phyloP scores from a whole-genome alignment of 2,797 vertebrate species.

The Ibycter americanus region DNA sequence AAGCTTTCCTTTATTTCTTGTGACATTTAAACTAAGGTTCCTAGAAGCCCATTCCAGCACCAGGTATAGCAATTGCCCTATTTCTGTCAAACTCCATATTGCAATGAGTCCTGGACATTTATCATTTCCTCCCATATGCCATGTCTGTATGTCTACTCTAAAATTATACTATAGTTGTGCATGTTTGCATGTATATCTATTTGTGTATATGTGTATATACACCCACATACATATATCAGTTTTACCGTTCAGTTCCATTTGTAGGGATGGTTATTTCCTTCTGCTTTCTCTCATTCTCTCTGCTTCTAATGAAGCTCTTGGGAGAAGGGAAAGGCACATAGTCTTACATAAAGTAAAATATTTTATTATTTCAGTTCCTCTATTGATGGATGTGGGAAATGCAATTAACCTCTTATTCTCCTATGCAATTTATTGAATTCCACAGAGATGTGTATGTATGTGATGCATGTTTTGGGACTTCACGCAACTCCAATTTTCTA shows the following conservation, averaged over 20 bases:
- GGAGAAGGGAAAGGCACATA: not conserved
- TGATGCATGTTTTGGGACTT: not conserved
- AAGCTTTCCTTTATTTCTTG: not conserved
- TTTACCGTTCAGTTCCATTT: not conserved
- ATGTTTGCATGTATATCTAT: not conserved
- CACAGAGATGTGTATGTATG: not conserved
- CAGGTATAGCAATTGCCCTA: not conserved
- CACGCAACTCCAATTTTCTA: not conserved
- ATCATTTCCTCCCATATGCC: not conserved
- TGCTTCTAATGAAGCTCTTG: not conserved
- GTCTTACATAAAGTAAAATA: not conserved
- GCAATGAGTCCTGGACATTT: not conserved
- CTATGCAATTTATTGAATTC: not conserved
- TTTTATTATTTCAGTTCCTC: not conserved
- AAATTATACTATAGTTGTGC: not conserved
- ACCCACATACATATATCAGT: fast-evolving
- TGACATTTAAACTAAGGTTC: not conserved
- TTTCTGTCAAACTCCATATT: not conserved
- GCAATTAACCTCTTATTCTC: slow-evolving; percentile 2
- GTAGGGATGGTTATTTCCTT: not conserved
- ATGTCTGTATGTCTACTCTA: not conserved
- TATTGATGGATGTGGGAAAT: not conserved
- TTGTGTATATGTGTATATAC: not conserved
- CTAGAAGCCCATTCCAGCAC: not conserved
- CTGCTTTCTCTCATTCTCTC: not conserved